Base-by-base conservation (phyloP, 2,888 invertebrate species). In the Drosophila nigricruria region DNA sequence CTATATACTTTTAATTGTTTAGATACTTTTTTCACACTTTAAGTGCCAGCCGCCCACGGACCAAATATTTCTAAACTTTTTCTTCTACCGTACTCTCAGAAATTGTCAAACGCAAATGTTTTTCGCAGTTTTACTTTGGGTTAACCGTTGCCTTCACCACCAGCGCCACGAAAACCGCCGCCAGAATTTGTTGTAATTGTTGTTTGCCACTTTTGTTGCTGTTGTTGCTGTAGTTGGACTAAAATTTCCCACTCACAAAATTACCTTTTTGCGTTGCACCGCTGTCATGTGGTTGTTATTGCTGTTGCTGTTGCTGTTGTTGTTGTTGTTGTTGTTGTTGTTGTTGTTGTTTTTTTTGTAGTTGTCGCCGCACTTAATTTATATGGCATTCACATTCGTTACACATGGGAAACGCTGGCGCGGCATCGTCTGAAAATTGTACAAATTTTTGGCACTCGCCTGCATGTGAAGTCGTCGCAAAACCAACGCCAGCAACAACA, bases 201-300 rank as follows among this genome's bases (percentile, higher is more conserved):
- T 64, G 50, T 58, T 70, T 45, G 36, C 36, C 40, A 60, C 36
- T 43, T 52, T 30, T 34, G 34, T 30, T 49, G 30, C 23, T 50
- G 27, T 20, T 47, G 40, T 53, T 43, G 50, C 4, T 53, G 36
- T 36, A 57, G 54, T 9, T 43, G 36, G 40, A 64, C 69, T 58
- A 71, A 68, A 70, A 82, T 85, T 82, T 79, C 60, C 77, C 86
- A 82, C 77, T 83, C 67, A 66, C 70, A 83, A 70, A 88, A 83
- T 83, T 83, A 83, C 82, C 82, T 86, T 88, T 81, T 82, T 86
- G 86, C 69, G 86, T 86, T 86, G 66, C 68, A 82, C 88, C 88
- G 86, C 88, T 83, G 86, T 82, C 82, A 77, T 86, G 88, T 63
- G 88, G 79, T 61, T 65, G 60, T 36, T 58, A 38, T 45, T 43